These are phyloP conservation scores for Cichladusa arquata DNA, from an alignment of 2,113 vertebrate genomes.

Conservation along the genomic window DNA sequence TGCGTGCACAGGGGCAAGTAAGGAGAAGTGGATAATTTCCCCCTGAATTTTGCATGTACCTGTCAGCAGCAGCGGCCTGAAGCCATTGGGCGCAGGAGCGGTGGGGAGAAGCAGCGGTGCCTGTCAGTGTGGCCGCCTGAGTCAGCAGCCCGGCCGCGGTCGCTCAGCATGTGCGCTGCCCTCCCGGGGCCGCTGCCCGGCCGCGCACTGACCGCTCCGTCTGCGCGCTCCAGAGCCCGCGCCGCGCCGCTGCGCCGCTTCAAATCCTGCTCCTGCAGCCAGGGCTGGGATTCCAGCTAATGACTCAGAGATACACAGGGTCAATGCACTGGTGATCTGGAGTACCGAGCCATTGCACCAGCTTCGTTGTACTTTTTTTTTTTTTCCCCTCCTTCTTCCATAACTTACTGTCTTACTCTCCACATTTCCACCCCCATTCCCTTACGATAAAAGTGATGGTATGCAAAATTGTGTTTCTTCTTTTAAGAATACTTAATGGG, in stretches of 20 bases:
- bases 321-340: constrained; percentile 67
- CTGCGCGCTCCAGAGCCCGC: constrained; percentile 58
- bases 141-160: constrained; percentile 73
- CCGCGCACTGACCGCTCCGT: constrained; percentile 54
- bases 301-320: constrained; percentile 74
- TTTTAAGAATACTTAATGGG: not conserved
- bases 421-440: not conserved
- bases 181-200: constrained; percentile 40
- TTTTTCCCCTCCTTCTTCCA: not conserved
- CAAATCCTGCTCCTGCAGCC: constrained; percentile 70
- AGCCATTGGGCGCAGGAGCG: not conserved
- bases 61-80: constrained; percentile 47
- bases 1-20: not conserved
- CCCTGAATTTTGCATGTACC: constrained; percentile 48
- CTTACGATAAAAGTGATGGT: not conserved
- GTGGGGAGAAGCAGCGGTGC: constrained; percentile 41
- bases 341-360: constrained; percentile 54
- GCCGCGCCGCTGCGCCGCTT: constrained; percentile 47
- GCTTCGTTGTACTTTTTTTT: constrained; percentile 46
- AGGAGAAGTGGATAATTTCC: not conserved
- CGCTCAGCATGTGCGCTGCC: constrained; percentile 41
- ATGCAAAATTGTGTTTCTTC: not conserved
- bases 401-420: not conserved
- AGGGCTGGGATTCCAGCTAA: constrained; percentile 72
- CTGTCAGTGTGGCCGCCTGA: constrained; percentile 73